Base-by-base conservation (phyloP, 2,113 vertebrate species). In the Nothobranchius furzeri region DNA sequence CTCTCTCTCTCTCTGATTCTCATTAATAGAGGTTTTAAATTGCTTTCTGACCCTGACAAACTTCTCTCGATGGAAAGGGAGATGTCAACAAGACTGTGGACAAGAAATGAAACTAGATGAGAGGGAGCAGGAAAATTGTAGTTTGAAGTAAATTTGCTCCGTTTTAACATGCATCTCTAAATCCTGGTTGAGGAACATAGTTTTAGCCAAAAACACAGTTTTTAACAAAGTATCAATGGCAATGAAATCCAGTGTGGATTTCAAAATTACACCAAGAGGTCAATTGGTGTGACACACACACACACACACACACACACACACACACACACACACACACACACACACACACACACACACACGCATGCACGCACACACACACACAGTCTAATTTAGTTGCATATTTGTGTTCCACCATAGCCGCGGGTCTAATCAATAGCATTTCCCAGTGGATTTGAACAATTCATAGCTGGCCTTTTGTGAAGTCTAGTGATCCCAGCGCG, bases 11-110 rank as follows among this genome's bases (percentile, higher is more conserved):
- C 75, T 46, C 81, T 73, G 71, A 76, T 82, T 84, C 79, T 90
- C 90, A 94, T 94, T 94, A 93, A 90, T 81, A 68, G 57, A 40
- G 93, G 95, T 96, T 96, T 97, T 96, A 92, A 93, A 87, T 97
- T 96, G 93, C 95, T 92, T 87, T 86, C 85, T 77, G 70, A 85
- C 88, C 91, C 89, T 83, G 92, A 93, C 94, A 95, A 93, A 92
- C 92, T 89, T 91, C 85, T 93, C 91, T 89, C 83, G 78, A 94
- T 96, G 94, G 94, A 95, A 95, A 95, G 71, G 89, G 87, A 87
- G 14, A 70, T 81, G 89, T 86, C 53, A 82, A 90, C 75, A 84
- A 86, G 77, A 73, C 85, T 81, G 75, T 77, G 73, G 69, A 81
- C 72, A 67, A 82, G 89, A 80, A 79, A 79, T 48, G 42, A 85